phyloP scores from a whole-genome alignment of 2,113 vertebrate genomes.

The Stictonetta naevosa region DNA sequence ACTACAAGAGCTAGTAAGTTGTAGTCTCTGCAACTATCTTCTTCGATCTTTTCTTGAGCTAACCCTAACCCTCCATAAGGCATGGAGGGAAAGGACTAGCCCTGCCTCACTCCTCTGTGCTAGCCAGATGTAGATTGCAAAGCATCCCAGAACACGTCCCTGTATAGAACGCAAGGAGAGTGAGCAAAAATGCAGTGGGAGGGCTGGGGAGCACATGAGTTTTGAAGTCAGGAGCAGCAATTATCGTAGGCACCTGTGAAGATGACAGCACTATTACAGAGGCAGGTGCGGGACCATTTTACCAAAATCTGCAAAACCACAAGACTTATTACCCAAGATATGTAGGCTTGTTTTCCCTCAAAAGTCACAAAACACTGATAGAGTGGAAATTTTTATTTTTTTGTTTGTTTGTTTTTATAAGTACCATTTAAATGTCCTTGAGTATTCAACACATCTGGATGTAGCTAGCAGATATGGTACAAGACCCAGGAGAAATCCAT shows the following conservation, averaged over 20 bases:
- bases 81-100: neutral
- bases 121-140: neutral
- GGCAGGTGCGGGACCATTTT: neutral
- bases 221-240: neutral
- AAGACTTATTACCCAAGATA: neutral
- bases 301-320: neutral
- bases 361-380: neutral
- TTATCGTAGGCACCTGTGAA: neutral
- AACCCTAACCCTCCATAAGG: neutral
- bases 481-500: neutral
- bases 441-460: neutral
- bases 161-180: neutral
- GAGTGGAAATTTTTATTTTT: no score
- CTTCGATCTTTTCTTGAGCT: neutral
- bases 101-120: neutral
- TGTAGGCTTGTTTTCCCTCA: neutral
- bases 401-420: no score
- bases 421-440: neutral
- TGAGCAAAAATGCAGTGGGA: neutral
- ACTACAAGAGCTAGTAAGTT: constrained; percentile 6
- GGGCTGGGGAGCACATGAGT: neutral
- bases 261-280: neutral
- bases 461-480: neutral
- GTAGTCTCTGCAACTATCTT: neutral
- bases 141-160: neutral